Evolutionary conservation across 1,140 invertebrate species (phyloP).

Genomic region (Leguminivora glycinivorella): DNA sequence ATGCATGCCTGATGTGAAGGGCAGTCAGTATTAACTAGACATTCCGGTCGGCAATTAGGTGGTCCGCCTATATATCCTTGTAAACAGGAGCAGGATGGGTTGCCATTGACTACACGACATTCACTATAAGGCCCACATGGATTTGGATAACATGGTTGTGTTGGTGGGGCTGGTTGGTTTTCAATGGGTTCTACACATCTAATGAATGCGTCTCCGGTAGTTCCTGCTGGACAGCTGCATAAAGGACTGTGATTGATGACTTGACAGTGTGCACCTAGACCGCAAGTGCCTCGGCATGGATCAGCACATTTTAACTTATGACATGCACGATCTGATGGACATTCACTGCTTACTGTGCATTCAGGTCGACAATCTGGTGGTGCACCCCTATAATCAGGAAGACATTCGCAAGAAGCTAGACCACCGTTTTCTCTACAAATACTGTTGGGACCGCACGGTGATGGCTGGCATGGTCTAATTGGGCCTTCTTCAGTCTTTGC

Average conservation of each 20-base stretch:
- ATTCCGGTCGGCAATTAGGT: slow-evolving; percentile 89
- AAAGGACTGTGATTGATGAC: slow-evolving; percentile 88
- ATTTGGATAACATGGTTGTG: slow-evolving; percentile 84
- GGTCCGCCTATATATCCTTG: slow-evolving; percentile 87
- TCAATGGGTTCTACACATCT: slow-evolving; percentile 77
- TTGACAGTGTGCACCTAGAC: slow-evolving; percentile 84
- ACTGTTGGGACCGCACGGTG: slow-evolving; percentile 86
- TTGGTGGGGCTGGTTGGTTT: slow-evolving; percentile 46
- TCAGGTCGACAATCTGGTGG: slow-evolving; percentile 86
- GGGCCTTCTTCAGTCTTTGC: slow-evolving; percentile 51
- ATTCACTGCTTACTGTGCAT: slow-evolving; percentile 87
- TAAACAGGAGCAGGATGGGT: slow-evolving; percentile 86
- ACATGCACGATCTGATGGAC: slow-evolving; percentile 84
- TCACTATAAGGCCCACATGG: slow-evolving; percentile 88
- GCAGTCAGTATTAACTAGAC: slow-evolving; percentile 89
- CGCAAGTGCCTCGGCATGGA: slow-evolving; percentile 85
- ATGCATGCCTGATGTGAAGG: slow-evolving; percentile 88
- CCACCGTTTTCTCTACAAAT: slow-evolving; percentile 81
- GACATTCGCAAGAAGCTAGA: slow-evolving; percentile 83
- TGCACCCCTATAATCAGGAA: slow-evolving; percentile 82
- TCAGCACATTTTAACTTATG: slow-evolving; percentile 86
- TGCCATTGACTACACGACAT: slow-evolving; percentile 80
- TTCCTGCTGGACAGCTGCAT: slow-evolving; percentile 85
- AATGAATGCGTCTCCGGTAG: slow-evolving; percentile 84
- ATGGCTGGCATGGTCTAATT: slow-evolving; percentile 82